These are phyloP conservation scores for Pygoscelis adeliae DNA, from an alignment of 2,113 vertebrate species.

Conservation along the genomic window DNA sequence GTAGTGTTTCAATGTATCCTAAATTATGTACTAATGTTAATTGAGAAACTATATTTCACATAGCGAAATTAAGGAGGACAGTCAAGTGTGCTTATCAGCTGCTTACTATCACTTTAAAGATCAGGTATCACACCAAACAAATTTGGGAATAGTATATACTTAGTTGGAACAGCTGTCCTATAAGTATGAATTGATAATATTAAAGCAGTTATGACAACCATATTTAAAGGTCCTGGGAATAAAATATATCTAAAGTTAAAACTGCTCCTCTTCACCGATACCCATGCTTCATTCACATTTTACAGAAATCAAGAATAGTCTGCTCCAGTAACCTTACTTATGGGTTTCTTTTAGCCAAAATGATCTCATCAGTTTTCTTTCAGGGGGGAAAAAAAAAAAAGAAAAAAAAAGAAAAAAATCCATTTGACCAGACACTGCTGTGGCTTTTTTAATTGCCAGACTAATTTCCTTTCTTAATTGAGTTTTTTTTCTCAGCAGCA, in stretches of 20 bases:
- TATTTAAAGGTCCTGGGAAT: neutral
- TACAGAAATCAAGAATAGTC: neutral
- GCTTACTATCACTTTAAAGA: neutral
- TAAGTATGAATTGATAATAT: neutral
- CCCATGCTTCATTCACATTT: neutral
- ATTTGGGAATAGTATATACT: neutral
- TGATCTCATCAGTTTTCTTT: neutral
- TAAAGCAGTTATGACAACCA: neutral
- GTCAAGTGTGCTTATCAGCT: neutral
- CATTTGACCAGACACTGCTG: neutral
- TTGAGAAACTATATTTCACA: neutral
- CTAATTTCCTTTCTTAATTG: conserved; percentile 44
- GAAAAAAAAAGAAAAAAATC: neutral
- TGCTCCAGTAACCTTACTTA: neutral
- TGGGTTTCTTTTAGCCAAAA: neutral
- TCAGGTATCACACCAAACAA: neutral
- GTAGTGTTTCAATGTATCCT: neutral
- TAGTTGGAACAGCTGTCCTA: neutral
- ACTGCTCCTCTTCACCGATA: neutral
- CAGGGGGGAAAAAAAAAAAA: neutral
- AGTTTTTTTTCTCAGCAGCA: conserved; percentile 11
- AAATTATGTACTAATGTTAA: neutral
- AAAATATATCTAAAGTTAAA: neutral
- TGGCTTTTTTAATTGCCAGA: conserved; percentile 27
- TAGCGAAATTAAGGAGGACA: neutral